Percentiles rank a stretch among this genome's conserved stretches.
These are phyloP conservation scores for Pristis pectinata DNA, from an alignment of 2,797 vertebrate species.

Conservation along the genomic window DNA sequence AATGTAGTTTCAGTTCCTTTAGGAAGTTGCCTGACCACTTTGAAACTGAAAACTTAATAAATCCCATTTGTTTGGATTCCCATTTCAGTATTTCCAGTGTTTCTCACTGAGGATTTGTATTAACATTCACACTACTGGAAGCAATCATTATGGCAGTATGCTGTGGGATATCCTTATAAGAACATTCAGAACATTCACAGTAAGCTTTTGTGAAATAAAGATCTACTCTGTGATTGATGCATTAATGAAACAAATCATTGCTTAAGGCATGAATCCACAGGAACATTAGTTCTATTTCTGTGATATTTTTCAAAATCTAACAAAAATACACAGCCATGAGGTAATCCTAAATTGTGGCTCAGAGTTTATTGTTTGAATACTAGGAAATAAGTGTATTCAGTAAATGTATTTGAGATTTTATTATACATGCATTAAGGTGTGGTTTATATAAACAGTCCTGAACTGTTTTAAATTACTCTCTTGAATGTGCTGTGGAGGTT, in stretches of 20 bases:
- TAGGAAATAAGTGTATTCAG: neutral
- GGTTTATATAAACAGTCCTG: neutral
- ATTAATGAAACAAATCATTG: slow-evolving; percentile 8
- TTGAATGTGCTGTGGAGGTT: neutral
- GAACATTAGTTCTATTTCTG: neutral
- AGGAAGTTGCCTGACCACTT: neutral
- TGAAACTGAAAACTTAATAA: neutral
- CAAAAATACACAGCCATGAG: neutral
- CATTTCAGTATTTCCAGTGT: neutral
- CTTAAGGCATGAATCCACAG: neutral
- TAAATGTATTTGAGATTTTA: neutral
- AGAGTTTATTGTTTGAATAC: neutral
- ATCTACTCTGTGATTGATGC: neutral
- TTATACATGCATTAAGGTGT: neutral
- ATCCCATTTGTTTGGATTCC: neutral
- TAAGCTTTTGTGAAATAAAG: slow-evolving; percentile 7
- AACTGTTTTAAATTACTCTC: neutral
- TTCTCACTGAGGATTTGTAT: neutral
- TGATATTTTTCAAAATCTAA: neutral
- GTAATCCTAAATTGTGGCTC: neutral
- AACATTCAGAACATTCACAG: neutral
- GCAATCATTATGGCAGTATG: neutral
- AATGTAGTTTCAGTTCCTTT: neutral
- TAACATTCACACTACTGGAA: neutral
- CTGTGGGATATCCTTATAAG: neutral